Percentiles rank a stretch among this genome's conserved stretches.
Conservation (phyloP, 2,113 vertebrate genomes). For the Callithrix jacchus region DNA sequence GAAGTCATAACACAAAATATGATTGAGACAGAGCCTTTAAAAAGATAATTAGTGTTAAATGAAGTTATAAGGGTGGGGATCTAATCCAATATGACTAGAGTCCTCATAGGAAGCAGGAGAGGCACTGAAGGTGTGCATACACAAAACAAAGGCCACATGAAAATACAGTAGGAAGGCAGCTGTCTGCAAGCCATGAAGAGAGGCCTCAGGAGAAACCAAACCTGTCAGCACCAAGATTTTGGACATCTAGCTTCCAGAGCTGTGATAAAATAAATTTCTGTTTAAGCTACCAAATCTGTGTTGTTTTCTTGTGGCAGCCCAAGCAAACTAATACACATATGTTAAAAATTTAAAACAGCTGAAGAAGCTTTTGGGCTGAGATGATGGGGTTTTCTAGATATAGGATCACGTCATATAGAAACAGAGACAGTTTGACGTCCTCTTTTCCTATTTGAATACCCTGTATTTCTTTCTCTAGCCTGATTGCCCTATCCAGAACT, state of each 20-base stretch:
- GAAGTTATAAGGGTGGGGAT: no score
- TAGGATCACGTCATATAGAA: no score
- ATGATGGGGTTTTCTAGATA: no score
- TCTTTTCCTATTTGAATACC: no score
- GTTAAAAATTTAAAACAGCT: not conserved
- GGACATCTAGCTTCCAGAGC: not conserved
- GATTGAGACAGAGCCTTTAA: not conserved
- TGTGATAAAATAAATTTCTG: not conserved
- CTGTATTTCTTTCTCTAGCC: no score
- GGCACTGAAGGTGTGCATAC: rapidly evolving
- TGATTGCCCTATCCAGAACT: no score
- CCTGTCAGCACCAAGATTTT: not conserved
- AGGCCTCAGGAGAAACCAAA: not conserved
- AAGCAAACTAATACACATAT: not conserved
- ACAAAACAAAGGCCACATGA: not conserved
- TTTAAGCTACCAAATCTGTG: not conserved
- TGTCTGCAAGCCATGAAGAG: not conserved
- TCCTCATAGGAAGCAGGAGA: not conserved
- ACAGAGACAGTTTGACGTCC: no score
- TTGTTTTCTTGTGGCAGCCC: not conserved
- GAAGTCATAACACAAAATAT: not conserved
- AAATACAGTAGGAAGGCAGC: not conserved
- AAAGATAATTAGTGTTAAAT: not conserved
- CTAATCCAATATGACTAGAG: not conserved
- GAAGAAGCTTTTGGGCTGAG: no score